Base-by-base conservation (phyloP, 1,140 invertebrate species). In the Ceratina australensis region DNA sequence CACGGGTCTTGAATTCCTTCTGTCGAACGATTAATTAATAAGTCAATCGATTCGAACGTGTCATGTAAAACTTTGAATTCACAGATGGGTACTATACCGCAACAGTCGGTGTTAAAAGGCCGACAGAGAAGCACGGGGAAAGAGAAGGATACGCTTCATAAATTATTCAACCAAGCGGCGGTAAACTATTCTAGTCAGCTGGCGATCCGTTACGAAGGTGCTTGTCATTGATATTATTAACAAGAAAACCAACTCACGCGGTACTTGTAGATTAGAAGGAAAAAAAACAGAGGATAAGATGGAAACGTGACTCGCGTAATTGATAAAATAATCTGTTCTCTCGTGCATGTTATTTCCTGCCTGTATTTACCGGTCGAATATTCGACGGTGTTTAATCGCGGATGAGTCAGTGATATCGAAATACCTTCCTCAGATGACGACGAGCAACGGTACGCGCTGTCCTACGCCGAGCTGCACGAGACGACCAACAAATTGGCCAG, bases 81-180 rank as follows among this genome's bases (percentile, higher is more conserved):
- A 22, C 74, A 93, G 76, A 95, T 95, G 95, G 95, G 95, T 75
- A 95, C 95, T 0, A 87, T 95, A 73, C 94, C 94, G 73, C 93
- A 94, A 71, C 91, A 94, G 63, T 95, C 95, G 10, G 93, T 95
- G 61, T 88, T 95, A 22, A 94, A 93, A 79, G 95, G 95, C 2
- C 88, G 83, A 0, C 90, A 79, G 85, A 93, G 57, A 79, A 88
- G n/a, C 83, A 83, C 33, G 78, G 92, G 24, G 87, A 89, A 56
- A 81, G 91, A 26, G 87, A 92, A 75, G 89, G 91, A 87, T 52
- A 81, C 87, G 18, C 88, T 95, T 22, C 92, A 94, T 65, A 89
- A 92, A 78, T 93, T 95, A 79, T 93, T 95, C 59, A 89, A 91
- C 33, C 88, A 92, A 77, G 86, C 91, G 52, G 84, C 84, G 61